Percentiles rank a stretch among this genome's conserved stretches.
phyloP scores from a whole-genome alignment of 2,888 invertebrate species.

The Parapristionchus giblindavisi region DNA sequence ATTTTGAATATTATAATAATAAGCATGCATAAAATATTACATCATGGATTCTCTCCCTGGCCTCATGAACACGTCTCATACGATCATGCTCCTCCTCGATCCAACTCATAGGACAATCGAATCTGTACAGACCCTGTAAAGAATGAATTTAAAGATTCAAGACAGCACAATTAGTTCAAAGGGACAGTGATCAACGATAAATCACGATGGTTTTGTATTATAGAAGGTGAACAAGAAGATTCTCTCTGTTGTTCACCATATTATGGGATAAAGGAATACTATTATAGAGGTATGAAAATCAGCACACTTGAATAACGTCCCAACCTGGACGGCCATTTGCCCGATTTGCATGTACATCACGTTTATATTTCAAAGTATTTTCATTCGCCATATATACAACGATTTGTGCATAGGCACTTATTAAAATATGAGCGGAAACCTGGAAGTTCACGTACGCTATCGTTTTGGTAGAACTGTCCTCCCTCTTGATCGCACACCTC shows the following conservation, averaged over 20 bases:
- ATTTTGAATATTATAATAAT: too few relatives aligned
- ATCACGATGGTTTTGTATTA: too few relatives aligned
- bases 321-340: too few relatives aligned
- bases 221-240: not conserved
- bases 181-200: too few relatives aligned
- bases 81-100: not conserved
- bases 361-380: not conserved
- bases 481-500: conserved; percentile 1
- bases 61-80: not conserved
- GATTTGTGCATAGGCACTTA: too few relatives aligned
- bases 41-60: not conserved
- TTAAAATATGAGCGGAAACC: not conserved
- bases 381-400: not conserved
- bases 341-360: too few relatives aligned
- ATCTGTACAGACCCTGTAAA: conserved; percentile 14
- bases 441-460: not conserved
- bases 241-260: not conserved
- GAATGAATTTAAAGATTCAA: not conserved
- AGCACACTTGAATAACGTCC: too few relatives aligned
- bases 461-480: not conserved
- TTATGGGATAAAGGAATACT: too few relatives aligned
- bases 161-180: too few relatives aligned
- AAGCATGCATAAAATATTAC: too few relatives aligned
- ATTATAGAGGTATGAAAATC: too few relatives aligned
- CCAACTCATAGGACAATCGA: not conserved